Base-by-base conservation (phyloP, 2,888 invertebrate species). In the Eretmocerus hayati region DNA sequence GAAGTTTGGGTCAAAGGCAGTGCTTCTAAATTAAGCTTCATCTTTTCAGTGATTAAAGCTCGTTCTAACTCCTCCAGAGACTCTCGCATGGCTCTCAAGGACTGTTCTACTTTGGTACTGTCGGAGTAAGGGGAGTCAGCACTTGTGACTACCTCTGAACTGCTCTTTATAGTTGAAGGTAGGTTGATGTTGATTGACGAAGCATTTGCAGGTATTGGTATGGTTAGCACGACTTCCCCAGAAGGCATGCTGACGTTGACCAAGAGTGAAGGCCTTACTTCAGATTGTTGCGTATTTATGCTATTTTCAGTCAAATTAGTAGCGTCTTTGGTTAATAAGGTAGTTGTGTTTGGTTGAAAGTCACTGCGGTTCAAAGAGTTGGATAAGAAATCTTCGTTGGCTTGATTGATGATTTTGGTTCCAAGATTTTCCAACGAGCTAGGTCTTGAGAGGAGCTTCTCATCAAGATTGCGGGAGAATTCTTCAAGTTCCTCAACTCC, bases 171-270 rank as follows among this genome's bases (percentile, higher is more conserved):
- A 74, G 50, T 74, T 75, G 48, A 81, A 5, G 46, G 50, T 1
- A 50, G 35, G 42, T 47, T 53, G 8, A 30, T 55, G 45, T 30
- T 57, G 56, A 48, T 52, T 50, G 50, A 33, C 15, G 46, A 43
- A 0, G 69, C 61, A 61, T 76, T 74, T 30, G 76, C 76, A 58
- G 90, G 90, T 47, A 90, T 83, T 53, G 85, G 85, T 51, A 90
- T 81, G 62, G 90, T 88, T 58, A 90, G 74, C 31, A 87, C 83
- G 73, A 89, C 90, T 55, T 89, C 77, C 40, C 87, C 86, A 36
- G 86, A 83, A 52, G 85, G 81, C 62, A 90, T 88, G 8, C 89
- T 87, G 57, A 90, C 77, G 73, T 90, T 90, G 53, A 90, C 84
- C 57, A 88, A 75, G 60, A 90, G 81, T 61, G 84, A 81, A 16